These are phyloP conservation scores for Phylloscopus whistleri DNA, from an alignment of 2,113 vertebrate species.

Conservation along the genomic window DNA sequence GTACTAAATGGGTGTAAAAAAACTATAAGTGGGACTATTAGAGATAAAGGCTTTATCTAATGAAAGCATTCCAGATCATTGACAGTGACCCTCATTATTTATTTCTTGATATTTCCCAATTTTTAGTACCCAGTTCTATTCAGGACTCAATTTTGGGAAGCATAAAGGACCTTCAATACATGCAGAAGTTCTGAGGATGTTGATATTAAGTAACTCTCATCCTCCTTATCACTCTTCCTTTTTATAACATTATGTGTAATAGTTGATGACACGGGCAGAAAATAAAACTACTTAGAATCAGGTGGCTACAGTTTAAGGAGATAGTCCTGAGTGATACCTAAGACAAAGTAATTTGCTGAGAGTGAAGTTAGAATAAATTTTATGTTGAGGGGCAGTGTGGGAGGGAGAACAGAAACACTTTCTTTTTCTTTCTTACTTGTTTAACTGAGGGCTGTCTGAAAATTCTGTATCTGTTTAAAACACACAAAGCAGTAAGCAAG, in stretches of 20 bases:
- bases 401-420: not conserved
- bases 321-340: not conserved
- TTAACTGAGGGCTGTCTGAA: not conserved
- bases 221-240: not conserved
- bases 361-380: not conserved
- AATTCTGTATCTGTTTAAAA: not conserved
- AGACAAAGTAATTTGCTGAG: not conserved
- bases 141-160: not conserved
- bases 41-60: not conserved
- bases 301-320: not conserved
- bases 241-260: not conserved
- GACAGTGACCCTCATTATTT: not conserved
- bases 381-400: accelerated
- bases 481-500: not conserved
- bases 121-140: not conserved
- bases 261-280: not conserved
- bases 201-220: not conserved
- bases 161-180: not conserved
- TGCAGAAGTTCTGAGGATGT: not conserved
- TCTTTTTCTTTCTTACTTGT: not conserved
- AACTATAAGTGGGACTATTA: not conserved
- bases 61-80: not conserved
- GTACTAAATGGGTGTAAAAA: not conserved
- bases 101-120: not conserved
- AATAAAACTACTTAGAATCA: not conserved